Evolutionary conservation across 1,140 invertebrate genomes (phyloP).

Genomic region (Araneus ventricosus): DNA sequence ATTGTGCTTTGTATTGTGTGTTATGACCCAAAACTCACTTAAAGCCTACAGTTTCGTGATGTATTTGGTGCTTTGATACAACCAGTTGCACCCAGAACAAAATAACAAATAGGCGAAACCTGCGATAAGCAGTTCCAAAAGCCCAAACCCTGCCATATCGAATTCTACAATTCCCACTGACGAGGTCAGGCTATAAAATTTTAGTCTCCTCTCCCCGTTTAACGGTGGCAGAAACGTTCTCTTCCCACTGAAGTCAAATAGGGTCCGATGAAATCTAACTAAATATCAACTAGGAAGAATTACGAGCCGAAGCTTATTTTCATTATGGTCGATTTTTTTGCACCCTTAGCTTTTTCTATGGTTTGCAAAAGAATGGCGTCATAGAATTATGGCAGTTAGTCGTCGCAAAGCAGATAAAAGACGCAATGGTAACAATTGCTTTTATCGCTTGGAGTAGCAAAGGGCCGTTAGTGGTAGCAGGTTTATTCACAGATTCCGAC

Average conservation of each 20-base stretch:
- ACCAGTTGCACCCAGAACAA: conserved; percentile 64
- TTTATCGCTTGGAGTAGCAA: conserved; percentile 71
- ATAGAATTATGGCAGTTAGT: conserved; percentile 72
- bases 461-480: conserved; percentile 73
- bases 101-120: conserved; percentile 41
- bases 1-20: conserved; percentile 56
- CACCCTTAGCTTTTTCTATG: conserved; percentile 66
- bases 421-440: conserved; percentile 65
- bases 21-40: conserved; percentile 70
- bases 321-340: conserved; percentile 48
- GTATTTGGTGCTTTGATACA: conserved; percentile 69
- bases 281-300: conserved; percentile 69
- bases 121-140: conserved; percentile 29
- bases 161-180: conserved; percentile 73
- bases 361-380: conserved; percentile 55
- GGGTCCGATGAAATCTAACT: conserved; percentile 68
- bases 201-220: conserved; percentile 44
- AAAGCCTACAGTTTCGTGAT: conserved; percentile 61
- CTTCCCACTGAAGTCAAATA: conserved; percentile 66
- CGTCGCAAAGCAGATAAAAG: conserved; percentile 66
- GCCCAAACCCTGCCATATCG: conserved; percentile 68
- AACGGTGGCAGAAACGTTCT: conserved; percentile 25
- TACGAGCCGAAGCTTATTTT: conserved; percentile 66
- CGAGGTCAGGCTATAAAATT: conserved; percentile 70
- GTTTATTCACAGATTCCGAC: conserved; percentile 57